phyloP scores from a whole-genome alignment of 2,888 invertebrate species.

The Protodeltote pygarga region DNA sequence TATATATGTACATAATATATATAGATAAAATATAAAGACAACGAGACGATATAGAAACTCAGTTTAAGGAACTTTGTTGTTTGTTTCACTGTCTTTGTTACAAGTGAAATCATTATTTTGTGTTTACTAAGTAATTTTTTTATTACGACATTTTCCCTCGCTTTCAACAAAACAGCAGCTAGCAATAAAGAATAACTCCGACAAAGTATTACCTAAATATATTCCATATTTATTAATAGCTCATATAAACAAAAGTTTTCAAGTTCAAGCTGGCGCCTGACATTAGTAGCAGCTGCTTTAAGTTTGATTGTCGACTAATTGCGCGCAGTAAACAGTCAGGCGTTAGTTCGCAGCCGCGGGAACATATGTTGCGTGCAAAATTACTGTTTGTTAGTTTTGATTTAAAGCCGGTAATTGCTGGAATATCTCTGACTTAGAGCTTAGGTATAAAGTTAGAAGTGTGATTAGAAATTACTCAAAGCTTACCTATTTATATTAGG shows the following conservation, averaged over 20 bases:
- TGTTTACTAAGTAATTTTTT: too few relatives aligned
- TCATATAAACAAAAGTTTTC: constrained; percentile 46
- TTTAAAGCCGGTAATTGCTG: constrained; percentile 41
- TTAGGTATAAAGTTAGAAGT: too few relatives aligned
- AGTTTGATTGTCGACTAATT: constrained; percentile 61
- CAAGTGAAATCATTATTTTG: too few relatives aligned
- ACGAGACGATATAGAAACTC: too few relatives aligned
- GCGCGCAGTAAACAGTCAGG: constrained; percentile 58
- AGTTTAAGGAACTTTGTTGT: too few relatives aligned
- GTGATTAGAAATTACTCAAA: too few relatives aligned
- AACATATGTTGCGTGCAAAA: constrained; percentile 49
- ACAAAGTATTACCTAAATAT: constrained; percentile 31
- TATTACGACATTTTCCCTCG: not conserved
- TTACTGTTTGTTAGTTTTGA: constrained; percentile 48
- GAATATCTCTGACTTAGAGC: too few relatives aligned
- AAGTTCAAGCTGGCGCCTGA: constrained; percentile 47
- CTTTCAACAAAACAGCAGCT: not conserved
- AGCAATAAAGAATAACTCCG: constrained; percentile 4
- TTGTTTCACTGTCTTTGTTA: too few relatives aligned
- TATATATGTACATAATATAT: too few relatives aligned
- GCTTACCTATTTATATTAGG: too few relatives aligned
- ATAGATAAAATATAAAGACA: too few relatives aligned
- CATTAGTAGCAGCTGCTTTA: constrained; percentile 51
- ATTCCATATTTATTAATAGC: constrained; percentile 36
- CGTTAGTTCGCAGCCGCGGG: constrained; percentile 44